These are phyloP conservation scores for Germaria angustata DNA, from an alignment of 2,888 invertebrate genomes.

Conservation along the genomic window DNA sequence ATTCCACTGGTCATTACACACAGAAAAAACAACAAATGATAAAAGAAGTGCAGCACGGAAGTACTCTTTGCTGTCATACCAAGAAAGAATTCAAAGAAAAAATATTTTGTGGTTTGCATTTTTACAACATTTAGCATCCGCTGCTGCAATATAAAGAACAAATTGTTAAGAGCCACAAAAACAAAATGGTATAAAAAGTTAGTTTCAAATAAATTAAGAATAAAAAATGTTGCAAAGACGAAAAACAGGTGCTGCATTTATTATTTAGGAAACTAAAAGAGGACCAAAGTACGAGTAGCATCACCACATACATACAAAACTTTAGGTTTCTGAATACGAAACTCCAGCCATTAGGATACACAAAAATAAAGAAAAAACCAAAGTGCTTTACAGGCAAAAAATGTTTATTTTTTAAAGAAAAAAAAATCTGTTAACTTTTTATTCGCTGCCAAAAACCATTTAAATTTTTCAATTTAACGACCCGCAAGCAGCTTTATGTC, in stretches of 20 bases:
- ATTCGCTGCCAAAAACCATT: slow-evolving; percentile 32
- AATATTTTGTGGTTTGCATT: slow-evolving; percentile 43
- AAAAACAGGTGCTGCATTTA: slow-evolving; percentile 50
- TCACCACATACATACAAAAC: neutral
- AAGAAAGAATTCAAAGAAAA: neutral
- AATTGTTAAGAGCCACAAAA: slow-evolving; percentile 10
- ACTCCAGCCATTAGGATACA: slow-evolving; percentile 27
- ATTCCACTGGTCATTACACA: slow-evolving; percentile 60
- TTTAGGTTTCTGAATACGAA: slow-evolving; percentile 25
- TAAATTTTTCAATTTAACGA: slow-evolving; percentile 47
- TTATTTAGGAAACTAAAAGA: neutral
- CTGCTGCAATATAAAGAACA: slow-evolving; percentile 30
- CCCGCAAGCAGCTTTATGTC: slow-evolving; percentile 45
- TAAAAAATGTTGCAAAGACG: slow-evolving; percentile 20
- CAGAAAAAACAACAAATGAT: slow-evolving; percentile 14
- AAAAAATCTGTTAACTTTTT: neutral
- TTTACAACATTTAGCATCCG: slow-evolving; percentile 57
- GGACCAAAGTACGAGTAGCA: neutral
- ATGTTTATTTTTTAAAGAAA: slow-evolving; percentile 11
- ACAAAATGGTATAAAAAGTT: slow-evolving; percentile 12
- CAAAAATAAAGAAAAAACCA: neutral
- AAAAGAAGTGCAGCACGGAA: slow-evolving; percentile 24
- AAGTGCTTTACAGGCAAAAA: slow-evolving; percentile 4
- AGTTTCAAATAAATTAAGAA: neutral
- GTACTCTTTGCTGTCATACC: slow-evolving; percentile 12